Evolutionary conservation across 2,113 vertebrate species (phyloP), one percentile per base, ranked within the genome.

Genomic region (Shinisaurus crocodilurus): DNA sequence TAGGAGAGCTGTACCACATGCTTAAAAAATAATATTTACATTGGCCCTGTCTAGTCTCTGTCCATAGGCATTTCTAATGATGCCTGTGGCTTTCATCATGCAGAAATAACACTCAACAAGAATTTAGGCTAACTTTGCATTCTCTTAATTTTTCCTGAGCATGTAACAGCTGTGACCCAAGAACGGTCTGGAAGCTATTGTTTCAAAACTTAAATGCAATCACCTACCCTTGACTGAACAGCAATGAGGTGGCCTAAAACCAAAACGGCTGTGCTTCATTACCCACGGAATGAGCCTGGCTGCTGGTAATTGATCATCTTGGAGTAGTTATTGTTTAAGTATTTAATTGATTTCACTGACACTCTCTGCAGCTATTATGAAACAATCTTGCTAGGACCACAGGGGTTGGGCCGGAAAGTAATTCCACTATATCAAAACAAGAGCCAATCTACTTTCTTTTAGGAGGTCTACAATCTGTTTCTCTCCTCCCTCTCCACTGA

Each of bases 271-370:
- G 43, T 65, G 72, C 70, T 85, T 85, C 43, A 37, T 89, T 85
- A 65, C 54, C 88, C 72, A 84, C 6, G 29, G 85, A 76, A 89
- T 76, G 57, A 89, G 40, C 43, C 43, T 4, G 13, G 72, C 57
- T 76, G 60, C 54, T 84, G 40, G 6, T 65, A 76, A 63, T 50
- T 48, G 88, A 84, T 84, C 18, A 85, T 67, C 32, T 89, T 40
- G 29, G 40, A 50, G 7, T 67, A 65, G 43, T 84, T 89, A 83
- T 84, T 67, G 69, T 57, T 85, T 76, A 85, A 76, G 43, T 37
- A 85, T 85, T 65, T 77, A 65, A 77, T 76, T 75, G 80, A 63
- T 83, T 84, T 84, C 60, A n/a, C 54, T 89, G 88, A 85, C 40
- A 85, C 40, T 65, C 63, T 45, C 29, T 75, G 69, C 23, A 89